These are phyloP conservation scores for Hybognathus amarus DNA, from an alignment of 2,797 vertebrate genomes.

Conservation along the genomic window DNA sequence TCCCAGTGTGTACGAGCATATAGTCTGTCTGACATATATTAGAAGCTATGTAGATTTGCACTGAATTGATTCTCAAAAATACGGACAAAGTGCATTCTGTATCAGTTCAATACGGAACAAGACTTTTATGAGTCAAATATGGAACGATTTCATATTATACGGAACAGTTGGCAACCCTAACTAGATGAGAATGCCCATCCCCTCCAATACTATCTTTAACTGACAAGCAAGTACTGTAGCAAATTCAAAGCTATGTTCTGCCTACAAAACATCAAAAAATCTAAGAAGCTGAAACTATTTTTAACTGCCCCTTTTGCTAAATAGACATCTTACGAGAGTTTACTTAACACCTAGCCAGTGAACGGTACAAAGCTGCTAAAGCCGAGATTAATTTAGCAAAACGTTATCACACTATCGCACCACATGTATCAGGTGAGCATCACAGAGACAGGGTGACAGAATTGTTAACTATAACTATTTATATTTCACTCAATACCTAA, in stretches of 20 bases:
- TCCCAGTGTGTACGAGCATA: no score
- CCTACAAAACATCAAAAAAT: background rate
- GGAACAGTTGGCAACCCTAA: no score
- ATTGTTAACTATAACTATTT: background rate
- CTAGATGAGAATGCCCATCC: background rate
- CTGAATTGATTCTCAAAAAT: no score
- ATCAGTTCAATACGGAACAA: no score
- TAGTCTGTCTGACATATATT: no score
- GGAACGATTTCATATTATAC: no score
- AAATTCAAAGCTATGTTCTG: background rate
- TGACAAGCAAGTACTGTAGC: background rate
- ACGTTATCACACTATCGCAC: background rate
- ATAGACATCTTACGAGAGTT: background rate
- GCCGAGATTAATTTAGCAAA: background rate
- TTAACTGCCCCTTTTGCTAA: background rate
- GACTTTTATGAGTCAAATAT: no score
- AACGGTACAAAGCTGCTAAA: background rate
- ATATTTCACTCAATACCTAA: background rate
- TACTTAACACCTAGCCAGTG: background rate
- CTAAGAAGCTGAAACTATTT: background rate
- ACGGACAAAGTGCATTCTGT: no score
- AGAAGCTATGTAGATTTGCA: no score
- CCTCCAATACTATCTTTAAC: background rate
- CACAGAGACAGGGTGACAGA: background rate
- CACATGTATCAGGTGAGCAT: background rate